These are phyloP conservation scores for Drosophila fuyamai DNA, from an alignment of 1,140 invertebrate species.

Conservation along the genomic window DNA sequence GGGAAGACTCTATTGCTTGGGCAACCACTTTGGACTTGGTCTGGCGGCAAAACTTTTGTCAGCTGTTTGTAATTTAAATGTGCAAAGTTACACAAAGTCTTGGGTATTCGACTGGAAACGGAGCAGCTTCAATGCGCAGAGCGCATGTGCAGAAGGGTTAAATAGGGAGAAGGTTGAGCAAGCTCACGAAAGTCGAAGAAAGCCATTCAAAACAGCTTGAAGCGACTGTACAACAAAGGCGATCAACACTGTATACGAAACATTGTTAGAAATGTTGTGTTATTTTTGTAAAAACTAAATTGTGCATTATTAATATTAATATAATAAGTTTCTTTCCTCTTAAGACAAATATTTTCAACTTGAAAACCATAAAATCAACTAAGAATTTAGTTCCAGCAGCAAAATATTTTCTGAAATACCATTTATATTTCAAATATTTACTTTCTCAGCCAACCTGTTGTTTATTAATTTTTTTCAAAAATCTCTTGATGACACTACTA, in stretches of 20 bases:
- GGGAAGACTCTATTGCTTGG: slow-evolving; percentile 26
- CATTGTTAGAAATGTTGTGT: too few relatives aligned
- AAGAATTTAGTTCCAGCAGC: too few relatives aligned
- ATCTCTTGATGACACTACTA: slow-evolving; percentile 28
- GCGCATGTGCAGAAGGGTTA: slow-evolving; percentile 46
- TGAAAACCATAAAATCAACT: too few relatives aligned
- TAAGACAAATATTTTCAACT: too few relatives aligned
- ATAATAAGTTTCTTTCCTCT: too few relatives aligned
- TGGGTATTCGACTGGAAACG: slow-evolving; percentile 70
- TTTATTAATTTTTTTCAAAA: not conserved
- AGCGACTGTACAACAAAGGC: not conserved
- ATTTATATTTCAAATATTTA: too few relatives aligned
- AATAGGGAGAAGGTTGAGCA: slow-evolving; percentile 31
- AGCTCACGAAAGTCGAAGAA: slow-evolving; percentile 40
- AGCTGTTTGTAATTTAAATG: slow-evolving; percentile 82
- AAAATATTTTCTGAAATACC: too few relatives aligned
- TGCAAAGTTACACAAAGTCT: slow-evolving; percentile 67
- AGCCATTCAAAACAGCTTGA: slow-evolving; percentile 13
- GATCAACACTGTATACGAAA: not conserved
- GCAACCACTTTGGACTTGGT: slow-evolving; percentile 38
- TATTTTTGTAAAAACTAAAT: too few relatives aligned
- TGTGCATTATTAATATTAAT: too few relatives aligned
- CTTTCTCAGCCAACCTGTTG: not conserved
- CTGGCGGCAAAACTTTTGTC: slow-evolving; percentile 71
- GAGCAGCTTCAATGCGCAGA: slow-evolving; percentile 76